phyloP scores from a whole-genome alignment of 2,797 vertebrate genomes.

The Cichlasoma orientale region DNA sequence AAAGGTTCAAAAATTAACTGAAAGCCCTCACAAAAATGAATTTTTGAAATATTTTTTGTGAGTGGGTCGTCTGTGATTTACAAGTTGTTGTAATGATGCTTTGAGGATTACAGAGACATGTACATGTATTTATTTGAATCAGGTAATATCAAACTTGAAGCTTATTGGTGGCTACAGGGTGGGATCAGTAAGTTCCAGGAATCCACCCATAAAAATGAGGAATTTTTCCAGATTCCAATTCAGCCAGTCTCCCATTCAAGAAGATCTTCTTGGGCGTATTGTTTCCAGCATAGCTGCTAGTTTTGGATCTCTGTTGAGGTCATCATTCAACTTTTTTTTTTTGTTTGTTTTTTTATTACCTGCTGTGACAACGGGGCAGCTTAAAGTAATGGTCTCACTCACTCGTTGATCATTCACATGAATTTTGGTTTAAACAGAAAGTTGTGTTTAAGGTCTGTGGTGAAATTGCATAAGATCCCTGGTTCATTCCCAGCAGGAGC shows the following conservation, averaged over 20 bases:
- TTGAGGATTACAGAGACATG: background rate
- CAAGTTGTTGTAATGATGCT: background rate
- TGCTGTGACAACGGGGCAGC: too few species aligned
- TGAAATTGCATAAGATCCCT: too few species aligned
- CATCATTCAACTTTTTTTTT: background rate
- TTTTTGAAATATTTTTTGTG: background rate
- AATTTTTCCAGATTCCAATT: background rate
- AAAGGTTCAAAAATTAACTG: background rate
- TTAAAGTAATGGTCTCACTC: too few species aligned
- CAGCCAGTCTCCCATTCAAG: background rate
- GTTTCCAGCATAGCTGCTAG: too few species aligned
- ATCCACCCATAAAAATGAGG: background rate
- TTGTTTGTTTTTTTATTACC: background rate
- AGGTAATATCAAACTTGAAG: background rate
- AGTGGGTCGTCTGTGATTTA: background rate
- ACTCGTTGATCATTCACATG: too few species aligned
- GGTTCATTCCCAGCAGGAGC: too few species aligned
- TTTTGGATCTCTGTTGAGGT: too few species aligned
- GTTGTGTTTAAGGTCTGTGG: too few species aligned
- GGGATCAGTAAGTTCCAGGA: background rate
- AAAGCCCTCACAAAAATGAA: background rate
- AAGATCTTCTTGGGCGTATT: background rate
- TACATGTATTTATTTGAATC: background rate
- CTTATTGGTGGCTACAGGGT: background rate
- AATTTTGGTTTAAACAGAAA: too few species aligned